phyloP scores from a whole-genome alignment of 2,113 vertebrate genomes.

The Columbina picui region DNA sequence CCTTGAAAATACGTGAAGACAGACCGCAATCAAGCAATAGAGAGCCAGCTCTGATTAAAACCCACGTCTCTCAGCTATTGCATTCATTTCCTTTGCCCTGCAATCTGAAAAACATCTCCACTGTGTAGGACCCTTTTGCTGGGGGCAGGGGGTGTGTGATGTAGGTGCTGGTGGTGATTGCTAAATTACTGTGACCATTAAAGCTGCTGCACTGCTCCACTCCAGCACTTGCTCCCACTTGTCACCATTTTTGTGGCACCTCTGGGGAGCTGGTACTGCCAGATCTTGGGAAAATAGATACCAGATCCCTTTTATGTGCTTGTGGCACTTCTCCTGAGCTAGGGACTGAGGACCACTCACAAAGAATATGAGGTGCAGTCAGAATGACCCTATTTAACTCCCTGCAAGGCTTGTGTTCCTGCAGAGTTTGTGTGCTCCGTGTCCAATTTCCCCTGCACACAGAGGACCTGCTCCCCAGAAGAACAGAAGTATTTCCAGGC shows the following conservation, averaged over 20 bases:
- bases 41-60: background rate
- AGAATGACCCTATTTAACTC: fast-evolving
- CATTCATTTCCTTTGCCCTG: background rate
- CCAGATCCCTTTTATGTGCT: background rate
- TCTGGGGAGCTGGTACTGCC: background rate
- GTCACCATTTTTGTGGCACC: fast-evolving
- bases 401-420: background rate
- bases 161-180: background rate
- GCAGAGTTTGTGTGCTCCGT: background rate
- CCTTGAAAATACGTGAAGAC: background rate
- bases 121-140: background rate
- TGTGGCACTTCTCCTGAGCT: background rate
- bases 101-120: background rate
- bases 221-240: background rate
- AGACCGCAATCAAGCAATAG: background rate
- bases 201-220: background rate
- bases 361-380: background rate
- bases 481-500: background rate
- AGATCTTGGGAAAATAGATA: background rate
- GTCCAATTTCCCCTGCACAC: background rate
- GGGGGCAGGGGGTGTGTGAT: no score
- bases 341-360: fast-evolving
- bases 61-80: background rate
- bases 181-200: background rate
- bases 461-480: background rate